phyloP scores from a whole-genome alignment of 2,113 vertebrate genomes.

The Monopterus albus region DNA sequence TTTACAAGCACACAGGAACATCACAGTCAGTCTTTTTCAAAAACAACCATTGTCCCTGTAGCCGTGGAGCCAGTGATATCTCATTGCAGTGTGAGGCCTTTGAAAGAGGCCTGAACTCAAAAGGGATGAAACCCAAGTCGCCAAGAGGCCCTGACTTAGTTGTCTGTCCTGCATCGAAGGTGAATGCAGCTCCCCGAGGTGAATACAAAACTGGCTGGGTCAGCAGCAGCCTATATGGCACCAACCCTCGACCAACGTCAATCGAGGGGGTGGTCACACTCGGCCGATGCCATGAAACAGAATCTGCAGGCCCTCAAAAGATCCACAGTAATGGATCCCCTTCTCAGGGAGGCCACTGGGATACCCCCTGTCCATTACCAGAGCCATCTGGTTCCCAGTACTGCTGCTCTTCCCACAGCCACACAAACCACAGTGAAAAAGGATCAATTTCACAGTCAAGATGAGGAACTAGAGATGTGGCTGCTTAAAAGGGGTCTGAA shows the following conservation, averaged over 20 bases:
- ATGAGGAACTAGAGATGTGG: constrained; percentile 67
- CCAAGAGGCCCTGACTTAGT: constrained; percentile 60
- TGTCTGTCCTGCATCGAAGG: constrained; percentile 64
- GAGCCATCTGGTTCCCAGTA: constrained; percentile 73
- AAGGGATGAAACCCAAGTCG: constrained; percentile 71
- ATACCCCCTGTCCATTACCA: constrained; percentile 71
- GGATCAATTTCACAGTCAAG: constrained; percentile 74
- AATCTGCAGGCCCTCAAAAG: constrained; percentile 75
- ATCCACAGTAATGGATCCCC: constrained; percentile 74
- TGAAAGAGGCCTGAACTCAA: constrained; percentile 62
- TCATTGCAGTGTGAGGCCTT: constrained; percentile 46
- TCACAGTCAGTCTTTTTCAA: constrained; percentile 51
- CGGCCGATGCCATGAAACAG: constrained; percentile 78
- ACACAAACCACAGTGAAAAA: constrained; percentile 68
- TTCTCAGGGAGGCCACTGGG: constrained; percentile 62
- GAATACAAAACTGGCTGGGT: constrained; percentile 55
- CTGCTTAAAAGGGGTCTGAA: constrained; percentile 65
- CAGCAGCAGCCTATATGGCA: constrained; percentile 52
- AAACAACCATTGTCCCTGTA: constrained; percentile 61
- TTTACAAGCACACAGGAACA: constrained; percentile 37
- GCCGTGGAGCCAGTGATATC: constrained; percentile 54
- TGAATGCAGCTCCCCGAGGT: constrained; percentile 69
- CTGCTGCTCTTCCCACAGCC: constrained; percentile 69
- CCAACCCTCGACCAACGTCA: constrained; percentile 43
- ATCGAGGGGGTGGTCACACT: constrained; percentile 68